Evolutionary conservation across 2,888 invertebrate genomes (phyloP).

Genomic region (Odontothrips loti): DNA sequence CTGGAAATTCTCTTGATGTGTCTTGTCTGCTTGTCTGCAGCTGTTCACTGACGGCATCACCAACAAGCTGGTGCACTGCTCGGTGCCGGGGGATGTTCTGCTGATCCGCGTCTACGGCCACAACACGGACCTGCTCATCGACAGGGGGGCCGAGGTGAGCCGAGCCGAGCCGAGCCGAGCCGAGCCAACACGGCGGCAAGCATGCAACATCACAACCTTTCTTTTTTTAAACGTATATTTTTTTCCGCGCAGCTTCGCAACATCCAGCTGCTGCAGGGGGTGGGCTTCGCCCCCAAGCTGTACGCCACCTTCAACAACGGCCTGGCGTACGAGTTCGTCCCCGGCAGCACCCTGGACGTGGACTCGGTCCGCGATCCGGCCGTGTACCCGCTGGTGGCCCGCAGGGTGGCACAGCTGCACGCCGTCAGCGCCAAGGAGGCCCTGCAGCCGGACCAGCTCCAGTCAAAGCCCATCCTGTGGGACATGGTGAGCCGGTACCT

Average conservation of each 20-base stretch:
- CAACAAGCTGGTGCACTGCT: slow-evolving; percentile 82
- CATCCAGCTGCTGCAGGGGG: slow-evolving; percentile 58
- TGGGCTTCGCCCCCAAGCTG: slow-evolving; percentile 76
- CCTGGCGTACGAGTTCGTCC: slow-evolving; percentile 80
- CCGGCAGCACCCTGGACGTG: slow-evolving; percentile 71
- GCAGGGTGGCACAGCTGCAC: slow-evolving; percentile 79
- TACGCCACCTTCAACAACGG: slow-evolving; percentile 93
- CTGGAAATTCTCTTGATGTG: too few species aligned
- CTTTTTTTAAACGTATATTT: not conserved
- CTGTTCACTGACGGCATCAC: slow-evolving; percentile 91
- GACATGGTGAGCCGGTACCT: slow-evolving; percentile 70
- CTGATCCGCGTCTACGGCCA: slow-evolving; percentile 87
- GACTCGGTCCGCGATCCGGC: slow-evolving; percentile 59
- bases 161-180: not conserved
- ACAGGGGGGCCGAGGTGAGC: slow-evolving; percentile 56
- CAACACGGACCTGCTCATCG: slow-evolving; percentile 88
- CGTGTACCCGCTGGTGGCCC: slow-evolving; percentile 71
- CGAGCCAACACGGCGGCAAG: too few species aligned
- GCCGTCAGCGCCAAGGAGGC: slow-evolving; percentile 50
- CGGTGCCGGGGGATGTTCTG: slow-evolving; percentile 61
- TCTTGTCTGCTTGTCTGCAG: slow-evolving; percentile 51
- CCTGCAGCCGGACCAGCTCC: slow-evolving; percentile 38
- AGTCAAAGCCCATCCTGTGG: slow-evolving; percentile 65
- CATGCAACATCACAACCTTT: too few species aligned
- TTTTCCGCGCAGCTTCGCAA: not conserved